phyloP scores from a whole-genome alignment of 2,888 invertebrate species.

The Cerastis rubricosa region DNA sequence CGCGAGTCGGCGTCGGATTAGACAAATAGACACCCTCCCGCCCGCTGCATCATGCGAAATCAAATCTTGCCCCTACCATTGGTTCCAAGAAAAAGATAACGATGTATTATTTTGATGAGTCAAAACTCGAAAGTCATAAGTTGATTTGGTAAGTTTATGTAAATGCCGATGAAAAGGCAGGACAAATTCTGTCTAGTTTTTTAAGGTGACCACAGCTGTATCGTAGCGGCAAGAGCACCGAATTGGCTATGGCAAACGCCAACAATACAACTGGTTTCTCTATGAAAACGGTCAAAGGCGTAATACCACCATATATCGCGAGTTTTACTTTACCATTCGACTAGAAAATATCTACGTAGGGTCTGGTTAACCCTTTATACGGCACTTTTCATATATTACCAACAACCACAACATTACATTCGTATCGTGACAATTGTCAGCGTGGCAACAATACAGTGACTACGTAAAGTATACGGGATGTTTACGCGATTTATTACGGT shows the following conservation, averaged over 20 bases:
- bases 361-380: not conserved
- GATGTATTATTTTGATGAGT: not conserved
- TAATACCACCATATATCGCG: not conserved
- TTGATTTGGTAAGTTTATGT: too few species aligned
- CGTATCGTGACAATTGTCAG: not conserved
- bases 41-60: constrained; percentile 64
- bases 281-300: not conserved
- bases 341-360: not conserved
- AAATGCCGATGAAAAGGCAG: not conserved
- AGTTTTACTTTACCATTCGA: not conserved
- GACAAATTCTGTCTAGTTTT: not conserved
- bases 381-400: not conserved
- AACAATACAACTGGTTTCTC: not conserved
- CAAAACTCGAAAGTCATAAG: not conserved
- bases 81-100: not conserved
- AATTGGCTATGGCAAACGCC: not conserved
- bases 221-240: not conserved
- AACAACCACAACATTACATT: not conserved
- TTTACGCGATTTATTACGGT: too few species aligned
- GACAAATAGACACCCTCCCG: constrained; percentile 63
- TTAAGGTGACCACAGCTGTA: not conserved
- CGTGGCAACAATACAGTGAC: too few species aligned
- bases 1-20: constrained; percentile 60
- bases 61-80: constrained; percentile 64
- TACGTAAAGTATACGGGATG: too few species aligned